Evolutionary conservation across 1,140 invertebrate species (phyloP).

Genomic region (Frieseomelitta varia): DNA sequence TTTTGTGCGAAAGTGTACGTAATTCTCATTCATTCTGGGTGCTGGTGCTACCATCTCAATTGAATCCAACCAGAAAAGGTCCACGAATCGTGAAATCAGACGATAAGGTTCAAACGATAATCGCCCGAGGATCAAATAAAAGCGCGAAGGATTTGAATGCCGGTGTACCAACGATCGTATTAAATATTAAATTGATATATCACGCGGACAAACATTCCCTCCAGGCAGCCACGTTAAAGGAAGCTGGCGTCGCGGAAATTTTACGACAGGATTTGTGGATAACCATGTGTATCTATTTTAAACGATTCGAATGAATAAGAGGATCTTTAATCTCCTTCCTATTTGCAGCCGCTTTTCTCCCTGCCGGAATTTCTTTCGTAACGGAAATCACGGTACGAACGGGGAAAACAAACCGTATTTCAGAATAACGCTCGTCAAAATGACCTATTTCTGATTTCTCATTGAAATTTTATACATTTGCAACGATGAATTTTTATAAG

Average conservation of each 20-base stretch:
- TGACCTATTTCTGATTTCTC: no score
- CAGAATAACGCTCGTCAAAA: no score
- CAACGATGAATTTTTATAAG: no score
- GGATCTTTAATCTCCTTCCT: not conserved
- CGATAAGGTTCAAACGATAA: not conserved
- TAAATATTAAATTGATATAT: conserved; percentile 2
- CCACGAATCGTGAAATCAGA: not conserved
- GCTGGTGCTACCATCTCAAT: not conserved
- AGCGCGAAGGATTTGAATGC: not conserved
- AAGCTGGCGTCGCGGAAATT: no score
- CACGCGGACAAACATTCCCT: not conserved
- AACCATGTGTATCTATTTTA: conserved; percentile 2
- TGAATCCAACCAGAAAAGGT: not conserved
- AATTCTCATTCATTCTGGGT: not conserved
- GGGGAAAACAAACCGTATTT: no score
- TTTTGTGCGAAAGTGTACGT: not conserved
- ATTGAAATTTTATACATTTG: no score
- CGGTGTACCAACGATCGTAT: no score
- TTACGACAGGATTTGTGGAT: no score
- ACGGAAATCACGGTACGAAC: not conserved
- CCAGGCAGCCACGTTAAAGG: no score
- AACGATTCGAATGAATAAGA: conserved; percentile 18
- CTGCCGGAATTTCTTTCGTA: not conserved
- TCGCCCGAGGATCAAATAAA: not conserved
- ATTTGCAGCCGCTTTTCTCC: not conserved